A percentile compares a stretch with the other conserved stretches of the same genome.
These are phyloP conservation scores for Drosophila subpulchrella DNA, from an alignment of 1,140 invertebrate species.

Conservation along the genomic window DNA sequence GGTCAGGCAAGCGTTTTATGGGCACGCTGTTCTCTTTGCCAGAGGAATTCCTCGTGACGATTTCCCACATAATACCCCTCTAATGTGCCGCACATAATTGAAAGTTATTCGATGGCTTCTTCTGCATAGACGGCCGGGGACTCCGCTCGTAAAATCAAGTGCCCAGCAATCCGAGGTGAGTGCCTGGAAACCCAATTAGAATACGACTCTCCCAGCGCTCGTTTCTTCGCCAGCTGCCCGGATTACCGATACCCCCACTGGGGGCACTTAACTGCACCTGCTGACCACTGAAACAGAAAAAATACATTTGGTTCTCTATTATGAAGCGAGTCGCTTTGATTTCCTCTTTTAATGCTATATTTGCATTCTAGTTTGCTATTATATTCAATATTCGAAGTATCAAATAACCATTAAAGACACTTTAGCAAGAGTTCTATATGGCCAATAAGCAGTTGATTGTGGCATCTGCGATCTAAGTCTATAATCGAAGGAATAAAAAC, in stretches of 20 bases:
- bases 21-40: conserved; percentile 38
- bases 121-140: conserved; percentile 16
- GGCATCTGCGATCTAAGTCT: too few species aligned
- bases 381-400: neutral
- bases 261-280: conserved; percentile 24
- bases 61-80: conserved; percentile 50
- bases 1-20: conserved; percentile 58
- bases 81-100: conserved; percentile 68
- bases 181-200: conserved; percentile 70
- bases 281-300: conserved; percentile 14
- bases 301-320: neutral
- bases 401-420: neutral
- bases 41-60: conserved; percentile 32
- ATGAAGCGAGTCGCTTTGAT: conserved; percentile 1
- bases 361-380: neutral
- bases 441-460: too few species aligned
- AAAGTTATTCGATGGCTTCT: conserved; percentile 81
- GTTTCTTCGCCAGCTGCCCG: conserved; percentile 27
- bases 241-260: neutral
- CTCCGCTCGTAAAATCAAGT: conserved; percentile 62
- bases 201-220: conserved; percentile 29
- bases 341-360: neutral
- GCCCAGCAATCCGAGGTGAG: conserved; percentile 51
- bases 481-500: too few species aligned
- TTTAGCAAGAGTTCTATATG: too few species aligned